Evolutionary conservation across 2,113 vertebrate genomes (phyloP), one percentile per base, ranked within the genome.

Genomic region (Cyanoramphus novaezelandiae): DNA sequence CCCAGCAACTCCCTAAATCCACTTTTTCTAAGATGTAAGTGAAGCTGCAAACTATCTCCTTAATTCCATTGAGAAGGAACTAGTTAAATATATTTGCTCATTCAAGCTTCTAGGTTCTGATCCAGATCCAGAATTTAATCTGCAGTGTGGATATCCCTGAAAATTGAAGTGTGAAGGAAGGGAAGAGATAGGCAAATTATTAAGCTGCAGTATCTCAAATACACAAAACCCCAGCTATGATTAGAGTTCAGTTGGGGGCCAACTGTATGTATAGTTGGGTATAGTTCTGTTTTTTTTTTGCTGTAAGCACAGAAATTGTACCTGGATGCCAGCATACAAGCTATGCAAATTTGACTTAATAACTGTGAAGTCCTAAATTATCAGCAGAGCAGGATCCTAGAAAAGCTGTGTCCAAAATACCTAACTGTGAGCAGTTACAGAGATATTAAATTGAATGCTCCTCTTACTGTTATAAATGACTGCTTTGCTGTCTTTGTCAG

Each of bases 401-500:
- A 65, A 93, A 69, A 84, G 59, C 80, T 63, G 47, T 78, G 24
- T 62, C 47, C 71, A 96, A 89, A 96, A 96, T 82, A 67, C 82
- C 62, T 75, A 76, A 93, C 83, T 68, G 62, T 29, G n/a, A 91
- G 86, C 88, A 71, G 77, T 93, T 96, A 95, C 78, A 59, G 25
- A 92, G 96, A 90, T 85, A 94, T 82, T 80, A 97, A 95, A 77
- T 89, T 80, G 95, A 95, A 68, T 1, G 24, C 64, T 92, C 35
- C 86, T 93, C 47, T 79, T 79, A 50, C 50, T 78, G 50, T 94
- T 92, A 75, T 90, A 96, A 94, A 89, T 75, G 82, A 91, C 85
- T 82, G 64, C 92, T 95, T 96, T 81, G 83, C 96, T 93, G 74
- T 95, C 94, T 96, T 95, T 94, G 90, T 88, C 78, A 80, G 88